Base-by-base conservation (phyloP, 2,888 invertebrate species). In the Eristalis tenax region DNA sequence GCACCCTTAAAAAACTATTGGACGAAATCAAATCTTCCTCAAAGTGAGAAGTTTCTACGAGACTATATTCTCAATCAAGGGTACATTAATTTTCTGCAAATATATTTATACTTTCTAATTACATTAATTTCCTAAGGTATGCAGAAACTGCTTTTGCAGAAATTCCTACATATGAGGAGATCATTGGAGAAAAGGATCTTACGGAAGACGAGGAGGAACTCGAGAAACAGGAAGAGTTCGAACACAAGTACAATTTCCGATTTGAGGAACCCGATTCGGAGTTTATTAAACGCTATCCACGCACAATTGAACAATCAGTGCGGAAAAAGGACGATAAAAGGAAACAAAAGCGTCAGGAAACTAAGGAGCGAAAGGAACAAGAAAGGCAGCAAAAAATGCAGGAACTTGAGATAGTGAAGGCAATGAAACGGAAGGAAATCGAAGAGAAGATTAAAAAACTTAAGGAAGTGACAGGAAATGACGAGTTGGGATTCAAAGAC, bases 251-350 rank as follows among this genome's bases (percentile, higher is more conserved):
- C 93, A 99, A 99, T 94, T 99, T 98, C 92, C 95, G 99, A 88
- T 99, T 96, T 92, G 99, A 99, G 93, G 99, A 99, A 92, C 99
- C 98, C 0, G 99, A 99, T 92, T 95, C 96, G 66, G 98, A 98
- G 89, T 98, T 96, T 93, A 96, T 97, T 22, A 98, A 98, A 94
- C 95, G 97, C 11, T 99, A 97, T 94, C 99, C 99, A 0, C 95
- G 99, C 88, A 97, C 97, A 0, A 95, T 99, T 92, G 95, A 96
- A 83, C 95, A 95, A 92, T 97, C 97, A 2, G 93, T 99, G 88
- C 95, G 99, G 5, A 95, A 95, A 38, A 96, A 96, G 83, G 97
- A 98, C 92, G 96, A 96, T 59, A 95, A 95, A 75, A 94, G 99
- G 74, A 95, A 97, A 84, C 93, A 95, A 56, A 97, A 98, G 90